Percentiles rank a stretch among this genome's conserved stretches.
These are phyloP conservation scores for Chymomyza amoena DNA, from an alignment of 2,888 invertebrate species.

Conservation along the genomic window DNA sequence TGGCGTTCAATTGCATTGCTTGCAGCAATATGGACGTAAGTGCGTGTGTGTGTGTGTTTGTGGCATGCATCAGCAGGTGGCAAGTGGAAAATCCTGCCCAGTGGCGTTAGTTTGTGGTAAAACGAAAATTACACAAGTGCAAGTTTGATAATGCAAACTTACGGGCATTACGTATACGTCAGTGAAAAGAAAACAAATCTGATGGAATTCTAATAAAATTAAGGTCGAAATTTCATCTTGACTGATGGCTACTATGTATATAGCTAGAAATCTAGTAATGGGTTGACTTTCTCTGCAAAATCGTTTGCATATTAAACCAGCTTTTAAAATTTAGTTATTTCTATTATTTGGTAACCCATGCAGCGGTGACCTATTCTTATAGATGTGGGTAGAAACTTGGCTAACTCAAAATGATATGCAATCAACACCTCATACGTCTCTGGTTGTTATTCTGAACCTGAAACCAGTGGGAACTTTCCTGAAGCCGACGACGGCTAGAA, in stretches of 20 bases:
- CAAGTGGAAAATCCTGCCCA: neutral
- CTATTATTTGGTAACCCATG: too few species aligned
- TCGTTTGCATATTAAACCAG: too few species aligned
- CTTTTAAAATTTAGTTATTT: too few species aligned
- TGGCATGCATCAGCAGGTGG: slow-evolving; percentile 6
- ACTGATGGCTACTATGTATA: neutral
- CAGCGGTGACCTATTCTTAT: too few species aligned
- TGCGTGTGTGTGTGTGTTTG: neutral
- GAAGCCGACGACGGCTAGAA: too few species aligned
- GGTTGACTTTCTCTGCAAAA: too few species aligned
- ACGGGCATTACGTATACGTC: neutral
- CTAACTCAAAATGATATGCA: too few species aligned
- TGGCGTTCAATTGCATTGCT: neutral
- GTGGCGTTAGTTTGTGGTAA: neutral
- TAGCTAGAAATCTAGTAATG: too few species aligned
- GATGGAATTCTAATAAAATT: neutral
- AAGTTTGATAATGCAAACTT: neutral
- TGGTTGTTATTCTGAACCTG: too few species aligned
- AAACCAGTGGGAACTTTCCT: too few species aligned
- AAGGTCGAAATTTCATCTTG: neutral
- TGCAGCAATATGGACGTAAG: slow-evolving; percentile 18
- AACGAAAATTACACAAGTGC: neutral
- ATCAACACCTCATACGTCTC: too few species aligned
- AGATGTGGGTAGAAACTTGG: too few species aligned
- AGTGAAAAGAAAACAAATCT: neutral